Base-by-base conservation (phyloP, 2,113 vertebrate species). In the pig (Sus scrofa) region DNA sequence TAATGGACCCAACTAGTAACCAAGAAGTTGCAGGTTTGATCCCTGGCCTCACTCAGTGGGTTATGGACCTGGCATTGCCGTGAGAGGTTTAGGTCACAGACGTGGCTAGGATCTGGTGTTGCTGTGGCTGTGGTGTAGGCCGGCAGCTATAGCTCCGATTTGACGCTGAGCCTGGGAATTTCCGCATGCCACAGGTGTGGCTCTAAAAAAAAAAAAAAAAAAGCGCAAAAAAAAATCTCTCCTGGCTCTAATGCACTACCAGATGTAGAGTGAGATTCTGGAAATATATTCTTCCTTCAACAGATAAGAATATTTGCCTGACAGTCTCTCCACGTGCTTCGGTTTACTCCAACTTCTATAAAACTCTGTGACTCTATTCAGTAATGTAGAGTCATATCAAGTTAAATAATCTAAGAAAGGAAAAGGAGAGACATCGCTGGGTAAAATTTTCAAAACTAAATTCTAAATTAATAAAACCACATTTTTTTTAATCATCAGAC, bases 401-500 rank as follows among this genome's bases (percentile, higher is more conserved):
- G 81, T 37, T 88, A 89, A 94, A 74, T 86, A 79, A 90, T 8
- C 32, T 6, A 83, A 54, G 78, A 65, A 78, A 83, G 52, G 20
- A 93, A 84, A 84, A 74, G 37, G 30, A 60, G 8, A 79, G 32
- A 81, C 32, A 58, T 8, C 34, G 13, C 4, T 78, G 26, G 77
- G 4, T 2, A 63, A 88, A 90, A 32, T 10, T 95, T 79, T 7
- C 56, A 91, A 96, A 96, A 96, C 20, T 63, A 92, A 97, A 91
- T 84, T 71, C 91, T 92, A 89, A 96, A 70, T 84, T 63, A 71
- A 71, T 70, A 50, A 86, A 93, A 34, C 18, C 52, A 15, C 44
- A 54, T 78, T 68, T 94, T 68, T 94, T 89, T 92, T 77, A 58
- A 87, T 73, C 7, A 63, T 67, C 34, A 85, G 13, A 63, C 26